A percentile compares a stretch with the other conserved stretches of the same genome.
Evolutionary conservation across 1,140 invertebrate species (phyloP).

Genomic region (Calliphora vicina): DNA sequence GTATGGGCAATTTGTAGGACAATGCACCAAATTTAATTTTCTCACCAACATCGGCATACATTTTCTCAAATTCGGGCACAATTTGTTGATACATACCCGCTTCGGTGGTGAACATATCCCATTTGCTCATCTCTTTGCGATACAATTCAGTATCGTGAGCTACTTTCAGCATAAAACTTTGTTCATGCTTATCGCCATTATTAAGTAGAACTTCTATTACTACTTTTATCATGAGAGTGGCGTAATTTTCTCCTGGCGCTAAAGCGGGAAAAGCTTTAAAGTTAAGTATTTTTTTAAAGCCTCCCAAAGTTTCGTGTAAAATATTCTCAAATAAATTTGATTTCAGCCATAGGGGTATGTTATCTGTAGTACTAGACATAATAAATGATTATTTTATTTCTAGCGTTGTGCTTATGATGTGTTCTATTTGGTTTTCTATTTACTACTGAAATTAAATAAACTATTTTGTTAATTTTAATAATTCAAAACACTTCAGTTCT

Average conservation of each 20-base stretch:
- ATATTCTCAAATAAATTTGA: conserved; percentile 47
- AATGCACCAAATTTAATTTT: conserved; percentile 44
- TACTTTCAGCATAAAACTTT: conserved; percentile 49
- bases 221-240: conserved; percentile 51
- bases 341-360: conserved; percentile 48
- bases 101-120: conserved; percentile 47
- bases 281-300: conserved; percentile 49
- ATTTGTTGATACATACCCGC: conserved; percentile 44
- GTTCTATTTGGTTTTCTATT: too few species aligned
- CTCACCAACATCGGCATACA: conserved; percentile 53
- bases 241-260: conserved; percentile 50
- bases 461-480: too few species aligned
- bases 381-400: too few species aligned
- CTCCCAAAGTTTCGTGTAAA: conserved; percentile 43
- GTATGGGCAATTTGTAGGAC: conserved; percentile 42
- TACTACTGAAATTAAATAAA: too few species aligned
- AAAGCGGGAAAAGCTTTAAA: conserved; percentile 45
- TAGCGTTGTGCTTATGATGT: too few species aligned
- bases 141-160: conserved; percentile 46
- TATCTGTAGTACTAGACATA: background rate
- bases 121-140: conserved; percentile 42
- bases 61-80: conserved; percentile 46
- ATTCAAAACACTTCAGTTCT: too few species aligned
- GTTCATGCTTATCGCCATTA: conserved; percentile 41
- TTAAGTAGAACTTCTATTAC: conserved; percentile 46